Conservation (phyloP, 2,797 vertebrate species). For the Eptatretus atami region DNA sequence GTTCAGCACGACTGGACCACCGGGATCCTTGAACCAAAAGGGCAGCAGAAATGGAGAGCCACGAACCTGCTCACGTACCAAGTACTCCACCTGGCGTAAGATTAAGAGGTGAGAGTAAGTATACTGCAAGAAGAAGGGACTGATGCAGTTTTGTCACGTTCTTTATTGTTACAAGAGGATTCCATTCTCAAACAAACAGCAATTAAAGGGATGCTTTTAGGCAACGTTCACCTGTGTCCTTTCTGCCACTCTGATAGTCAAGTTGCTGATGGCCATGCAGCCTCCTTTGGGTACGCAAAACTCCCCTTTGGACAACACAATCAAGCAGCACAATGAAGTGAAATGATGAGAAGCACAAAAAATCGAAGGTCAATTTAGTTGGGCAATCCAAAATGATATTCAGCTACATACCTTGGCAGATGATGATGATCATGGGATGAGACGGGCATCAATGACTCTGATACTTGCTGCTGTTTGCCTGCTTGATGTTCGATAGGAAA, state of each 20-base stretch:
- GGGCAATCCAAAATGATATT: too few relatives aligned
- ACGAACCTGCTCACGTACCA: slow-evolving; percentile 93
- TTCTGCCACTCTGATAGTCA: slow-evolving; percentile 94
- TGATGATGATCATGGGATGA: slow-evolving; percentile 99
- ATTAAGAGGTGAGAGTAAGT: slow-evolving; percentile 6
- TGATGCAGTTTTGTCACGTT: too few relatives aligned
- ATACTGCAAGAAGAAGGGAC: not conserved
- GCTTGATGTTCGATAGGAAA: slow-evolving; percentile 98
- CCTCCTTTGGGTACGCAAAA: slow-evolving; percentile 92
- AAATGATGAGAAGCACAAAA: slow-evolving; percentile 11
- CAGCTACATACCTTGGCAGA: slow-evolving; percentile 46
- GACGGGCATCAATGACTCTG: slow-evolving; percentile 77
- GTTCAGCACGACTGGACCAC: slow-evolving; percentile 89
- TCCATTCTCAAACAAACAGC: too few relatives aligned
- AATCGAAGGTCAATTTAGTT: too few relatives aligned
- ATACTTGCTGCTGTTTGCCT: slow-evolving; percentile 96
- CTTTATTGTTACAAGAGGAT: too few relatives aligned
- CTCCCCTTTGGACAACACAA: slow-evolving; percentile 40
- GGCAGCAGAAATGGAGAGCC: slow-evolving; percentile 77
- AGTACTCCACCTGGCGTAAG: slow-evolving; percentile 55
- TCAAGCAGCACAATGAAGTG: slow-evolving; percentile 10
- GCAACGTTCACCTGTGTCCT: slow-evolving; percentile 50
- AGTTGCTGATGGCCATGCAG: slow-evolving; percentile 95
- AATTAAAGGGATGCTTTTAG: too few relatives aligned
- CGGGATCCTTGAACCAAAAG: slow-evolving; percentile 73